Conservation (phyloP, 2,797 vertebrate genomes). For the Enteromius unitaeniatus region DNA sequence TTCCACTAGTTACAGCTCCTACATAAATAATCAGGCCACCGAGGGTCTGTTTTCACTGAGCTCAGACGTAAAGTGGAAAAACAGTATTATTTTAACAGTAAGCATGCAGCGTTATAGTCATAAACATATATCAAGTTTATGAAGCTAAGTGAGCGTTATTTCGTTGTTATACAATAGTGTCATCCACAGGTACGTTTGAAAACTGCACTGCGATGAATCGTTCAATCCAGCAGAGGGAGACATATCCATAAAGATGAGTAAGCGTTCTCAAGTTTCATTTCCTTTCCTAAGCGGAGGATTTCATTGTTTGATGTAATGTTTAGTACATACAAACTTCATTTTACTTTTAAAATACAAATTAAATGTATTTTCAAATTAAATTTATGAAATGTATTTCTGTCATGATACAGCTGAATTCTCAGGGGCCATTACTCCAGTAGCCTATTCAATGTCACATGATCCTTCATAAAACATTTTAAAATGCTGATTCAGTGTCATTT, state of each 20-base stretch:
- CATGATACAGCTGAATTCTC: neutral
- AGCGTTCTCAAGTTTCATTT: neutral
- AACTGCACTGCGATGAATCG: conserved; percentile 11
- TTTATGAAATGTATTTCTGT: neutral
- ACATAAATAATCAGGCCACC: neutral
- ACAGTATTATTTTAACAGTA: neutral
- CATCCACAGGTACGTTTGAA: conserved; percentile 13
- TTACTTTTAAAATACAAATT: neutral
- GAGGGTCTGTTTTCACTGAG: conserved; percentile 15
- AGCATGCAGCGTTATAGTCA: neutral
- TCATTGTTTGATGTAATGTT: neutral
- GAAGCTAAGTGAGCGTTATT: neutral
- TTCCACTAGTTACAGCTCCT: conserved; percentile 16
- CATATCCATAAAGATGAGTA: neutral
- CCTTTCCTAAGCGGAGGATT: neutral
- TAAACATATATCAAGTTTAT: neutral
- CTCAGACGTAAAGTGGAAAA: neutral
- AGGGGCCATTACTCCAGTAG: neutral
- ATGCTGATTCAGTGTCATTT: neutral
- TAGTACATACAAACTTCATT: no score
- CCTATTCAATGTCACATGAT: neutral
- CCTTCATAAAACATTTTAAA: neutral
- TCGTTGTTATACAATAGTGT: neutral
- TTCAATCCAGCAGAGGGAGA: conserved; percentile 41
- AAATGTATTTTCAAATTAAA: neutral